Conservation (phyloP, 2,113 vertebrate species). For the Cyrtonyx montezumae region DNA sequence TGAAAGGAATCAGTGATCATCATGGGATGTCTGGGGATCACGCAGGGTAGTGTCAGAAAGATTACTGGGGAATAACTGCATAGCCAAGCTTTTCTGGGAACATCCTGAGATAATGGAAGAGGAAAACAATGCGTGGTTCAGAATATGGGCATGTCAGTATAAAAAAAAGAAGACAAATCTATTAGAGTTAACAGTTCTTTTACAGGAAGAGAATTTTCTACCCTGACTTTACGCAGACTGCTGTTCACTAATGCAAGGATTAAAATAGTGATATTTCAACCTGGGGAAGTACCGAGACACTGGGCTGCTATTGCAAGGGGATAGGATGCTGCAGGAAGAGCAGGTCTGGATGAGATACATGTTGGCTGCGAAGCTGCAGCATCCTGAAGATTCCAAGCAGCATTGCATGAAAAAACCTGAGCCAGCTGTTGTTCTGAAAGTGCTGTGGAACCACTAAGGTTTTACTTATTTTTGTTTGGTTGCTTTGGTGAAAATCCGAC, state of each 20-base stretch:
- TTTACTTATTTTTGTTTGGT: not conserved
- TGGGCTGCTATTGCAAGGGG: not conserved
- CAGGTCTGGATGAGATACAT: accelerated
- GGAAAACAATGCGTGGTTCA: not conserved
- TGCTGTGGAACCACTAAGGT: not conserved
- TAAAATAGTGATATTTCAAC: not conserved
- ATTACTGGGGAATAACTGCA: not conserved
- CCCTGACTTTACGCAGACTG: not conserved
- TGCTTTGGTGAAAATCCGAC: not conserved
- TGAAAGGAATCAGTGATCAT: not conserved
- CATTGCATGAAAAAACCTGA: not conserved
- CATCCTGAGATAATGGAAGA: not conserved
- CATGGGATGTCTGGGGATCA: not conserved
- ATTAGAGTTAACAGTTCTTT: not conserved
- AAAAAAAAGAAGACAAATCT: not conserved
- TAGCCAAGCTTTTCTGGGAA: not conserved
- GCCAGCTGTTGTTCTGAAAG: not conserved
- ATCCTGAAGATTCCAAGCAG: not conserved
- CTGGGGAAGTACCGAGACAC: not conserved
- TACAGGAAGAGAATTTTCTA: not conserved
- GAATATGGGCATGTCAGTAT: not conserved
- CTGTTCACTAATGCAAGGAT: not conserved
- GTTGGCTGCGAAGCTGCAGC: not conserved
- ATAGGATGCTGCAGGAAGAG: not conserved
- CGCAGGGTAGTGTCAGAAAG: not conserved